Evolutionary conservation across 2,888 invertebrate species (phyloP), one percentile per base, ranked within the genome.

Genomic region (Drosophila lacicola): DNA sequence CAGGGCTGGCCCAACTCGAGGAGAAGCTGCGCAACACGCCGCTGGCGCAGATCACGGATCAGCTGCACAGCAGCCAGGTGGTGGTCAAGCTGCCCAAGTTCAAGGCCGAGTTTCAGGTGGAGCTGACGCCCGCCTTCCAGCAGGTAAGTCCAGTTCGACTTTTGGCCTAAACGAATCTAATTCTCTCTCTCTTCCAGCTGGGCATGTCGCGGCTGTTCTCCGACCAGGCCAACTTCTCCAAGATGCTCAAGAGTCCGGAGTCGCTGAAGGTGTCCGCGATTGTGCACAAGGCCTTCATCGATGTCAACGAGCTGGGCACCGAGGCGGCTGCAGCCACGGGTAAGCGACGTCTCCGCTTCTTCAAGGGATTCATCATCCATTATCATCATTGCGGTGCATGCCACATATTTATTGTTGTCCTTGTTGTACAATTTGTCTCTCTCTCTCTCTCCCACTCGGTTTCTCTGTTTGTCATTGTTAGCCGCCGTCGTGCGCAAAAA

Each of bases 241-340:
- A 95, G 11, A 93, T 97, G 61, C 90, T 95, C 36, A 92, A 94
- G 41, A 63, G 51, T 78, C 74, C 13, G 2, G 83, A 17, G 92
- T 93, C 75, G 67, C 80, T 5, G n/a, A 91, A 89, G 61, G 95
- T 97, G 0, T 95, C 95, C 37, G 94, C 95, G 80, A 96, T 96
- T 1, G 91, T 97, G 2, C 97, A 98, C 91, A 97, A 97, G 90
- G 96, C 97, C 0, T 96, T 96, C 89, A 96, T 98, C 80, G 96
- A 97, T 90, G 96, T 97, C 0, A 96, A 97, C 90, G 98, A 98
- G 90, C 95, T 96, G 90, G 97, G 98, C 1, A 96, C 96, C 2
- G 97, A 97, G 91, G 97, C 97, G 0, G 96, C 97, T 13, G 97
- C 97, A 0, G 96, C 96, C 41, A 96, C 97, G 33, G 84, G 89